A percentile compares a stretch with the other conserved stretches of the same genome.
Evolutionary conservation across 2,113 vertebrate species (phyloP).

Genomic region (Tenrec ecaudatus): DNA sequence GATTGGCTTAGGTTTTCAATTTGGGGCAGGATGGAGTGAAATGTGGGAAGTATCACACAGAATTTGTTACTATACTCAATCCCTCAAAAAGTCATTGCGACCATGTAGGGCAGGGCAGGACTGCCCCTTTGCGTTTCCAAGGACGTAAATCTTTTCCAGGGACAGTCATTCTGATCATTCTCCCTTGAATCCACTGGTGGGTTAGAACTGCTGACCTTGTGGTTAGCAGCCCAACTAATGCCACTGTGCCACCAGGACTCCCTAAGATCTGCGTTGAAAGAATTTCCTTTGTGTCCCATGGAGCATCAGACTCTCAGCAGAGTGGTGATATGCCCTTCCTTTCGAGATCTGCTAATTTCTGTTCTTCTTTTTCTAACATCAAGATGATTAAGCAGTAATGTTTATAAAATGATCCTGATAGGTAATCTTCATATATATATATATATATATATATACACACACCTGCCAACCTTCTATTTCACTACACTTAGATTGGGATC

Average conservation of each 20-base stretch:
- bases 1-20: background rate
- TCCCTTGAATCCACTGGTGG: no score
- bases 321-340: no score
- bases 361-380: no score
- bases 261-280: no score
- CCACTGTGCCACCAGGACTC: no score
- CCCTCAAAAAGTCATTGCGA: background rate
- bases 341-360: no score
- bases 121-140: background rate
- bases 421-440: background rate
- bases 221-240: background rate
- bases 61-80: background rate
- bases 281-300: no score
- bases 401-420: background rate
- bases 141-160: background rate
- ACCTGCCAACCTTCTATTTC: background rate
- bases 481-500: background rate
- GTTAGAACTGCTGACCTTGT: no score
- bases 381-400: background rate
- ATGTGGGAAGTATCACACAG: background rate
- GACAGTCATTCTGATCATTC: background rate
- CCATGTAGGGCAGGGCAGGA: background rate
- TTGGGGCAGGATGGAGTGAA: background rate
- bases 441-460: rapidly evolving
- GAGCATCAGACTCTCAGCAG: no score